A percentile compares a stretch with the other conserved stretches of the same genome.
Conservation (phyloP, 2,797 vertebrate genomes). For the Neosilurus hyrtlii region DNA sequence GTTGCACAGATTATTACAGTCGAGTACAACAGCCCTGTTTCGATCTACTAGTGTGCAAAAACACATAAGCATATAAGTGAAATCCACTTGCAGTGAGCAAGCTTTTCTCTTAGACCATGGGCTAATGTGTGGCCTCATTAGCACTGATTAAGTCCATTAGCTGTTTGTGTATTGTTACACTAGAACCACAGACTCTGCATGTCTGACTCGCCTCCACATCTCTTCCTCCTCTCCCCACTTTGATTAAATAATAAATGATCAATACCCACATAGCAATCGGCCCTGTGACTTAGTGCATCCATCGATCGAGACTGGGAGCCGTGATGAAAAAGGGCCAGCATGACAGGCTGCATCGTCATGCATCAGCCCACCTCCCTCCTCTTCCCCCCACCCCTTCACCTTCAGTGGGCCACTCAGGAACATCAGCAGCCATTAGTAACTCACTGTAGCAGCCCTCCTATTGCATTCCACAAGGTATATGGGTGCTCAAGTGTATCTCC, state of each 20-base stretch:
- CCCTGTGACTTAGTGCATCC: slow-evolving; percentile 55
- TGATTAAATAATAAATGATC: slow-evolving; percentile 62
- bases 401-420: slow-evolving; percentile 17
- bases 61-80: neutral
- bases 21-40: no score
- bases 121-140: slow-evolving; percentile 40
- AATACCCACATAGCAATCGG: slow-evolving; percentile 55
- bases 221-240: slow-evolving; percentile 16
- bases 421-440: slow-evolving; percentile 51
- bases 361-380: slow-evolving; percentile 43
- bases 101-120: slow-evolving; percentile 13
- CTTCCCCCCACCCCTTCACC: neutral
- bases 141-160: slow-evolving; percentile 43
- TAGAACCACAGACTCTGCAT: slow-evolving; percentile 52
- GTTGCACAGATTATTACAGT: slow-evolving; percentile 25
- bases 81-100: neutral
- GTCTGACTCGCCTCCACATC: slow-evolving; percentile 15
- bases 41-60: neutral
- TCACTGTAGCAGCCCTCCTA: slow-evolving; percentile 37
- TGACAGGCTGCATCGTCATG: slow-evolving; percentile 54
- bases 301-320: slow-evolving; percentile 51
- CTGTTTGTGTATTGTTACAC: slow-evolving; percentile 40
- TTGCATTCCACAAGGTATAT: slow-evolving; percentile 33
- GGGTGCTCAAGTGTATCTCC: slow-evolving; percentile 20
- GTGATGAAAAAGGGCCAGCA: slow-evolving; percentile 51